phyloP scores from a whole-genome alignment of 2,113 vertebrate species.

The Panthera leo region DNA sequence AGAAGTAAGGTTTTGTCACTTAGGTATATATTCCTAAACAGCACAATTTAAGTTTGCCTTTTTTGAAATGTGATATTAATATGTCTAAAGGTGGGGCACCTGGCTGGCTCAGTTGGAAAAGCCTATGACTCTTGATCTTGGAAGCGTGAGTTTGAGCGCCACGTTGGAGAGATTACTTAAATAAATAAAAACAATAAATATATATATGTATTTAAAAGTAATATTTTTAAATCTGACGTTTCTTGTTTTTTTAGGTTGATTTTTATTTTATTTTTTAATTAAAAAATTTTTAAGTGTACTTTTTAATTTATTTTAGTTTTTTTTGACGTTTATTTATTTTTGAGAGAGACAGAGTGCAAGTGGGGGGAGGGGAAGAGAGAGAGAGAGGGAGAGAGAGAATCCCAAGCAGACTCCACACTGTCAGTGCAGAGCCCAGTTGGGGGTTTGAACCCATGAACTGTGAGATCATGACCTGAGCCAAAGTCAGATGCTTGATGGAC shows the following conservation, averaged over 20 bases:
- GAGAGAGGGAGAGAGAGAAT: too few species aligned
- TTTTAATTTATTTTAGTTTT: too few species aligned
- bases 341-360: too few species aligned
- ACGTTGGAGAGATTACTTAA: not conserved
- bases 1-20: not conserved
- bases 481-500: too few species aligned
- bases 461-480: too few species aligned
- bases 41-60: not conserved
- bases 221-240: not conserved
- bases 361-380: too few species aligned
- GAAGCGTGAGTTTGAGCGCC: not conserved
- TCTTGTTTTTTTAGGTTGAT: not conserved
- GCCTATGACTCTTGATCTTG: not conserved
- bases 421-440: too few species aligned
- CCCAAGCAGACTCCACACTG: too few species aligned
- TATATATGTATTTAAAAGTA: not conserved
- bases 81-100: not conserved
- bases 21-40: not conserved
- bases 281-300: too few species aligned
- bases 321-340: too few species aligned
- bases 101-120: not conserved
- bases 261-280: too few species aligned
- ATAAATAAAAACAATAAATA: not conserved
- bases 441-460: too few species aligned
- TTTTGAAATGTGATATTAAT: not conserved